These are phyloP conservation scores for Chondrilla cf. caribensis DNA, from an alignment of 37 sponge, comb jelly and placozoan species.

Conservation along the genomic window DNA sequence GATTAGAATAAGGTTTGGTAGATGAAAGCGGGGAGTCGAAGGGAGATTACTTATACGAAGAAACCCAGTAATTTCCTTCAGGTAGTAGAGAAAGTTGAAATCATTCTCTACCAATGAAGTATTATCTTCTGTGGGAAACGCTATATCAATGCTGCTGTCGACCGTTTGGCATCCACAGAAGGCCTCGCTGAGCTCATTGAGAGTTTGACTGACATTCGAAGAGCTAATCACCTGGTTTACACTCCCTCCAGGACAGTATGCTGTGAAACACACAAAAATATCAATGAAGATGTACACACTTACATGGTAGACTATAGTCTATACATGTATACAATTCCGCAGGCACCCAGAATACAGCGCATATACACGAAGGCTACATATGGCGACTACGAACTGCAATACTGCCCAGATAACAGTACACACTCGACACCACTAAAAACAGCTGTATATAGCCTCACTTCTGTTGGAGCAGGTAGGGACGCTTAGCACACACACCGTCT, in stretches of 20 bases:
- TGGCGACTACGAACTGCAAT: too few relatives aligned
- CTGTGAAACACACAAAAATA: not conserved
- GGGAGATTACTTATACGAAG: conserved; percentile 27
- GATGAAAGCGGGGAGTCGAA: not conserved
- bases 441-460: too few relatives aligned
- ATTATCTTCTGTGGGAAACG: not conserved
- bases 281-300: not conserved
- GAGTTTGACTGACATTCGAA: not conserved
- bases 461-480: too few relatives aligned
- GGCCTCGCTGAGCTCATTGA: conserved; percentile 13
- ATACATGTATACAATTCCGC: too few relatives aligned
- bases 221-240: too few relatives aligned
- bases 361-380: too few relatives aligned
- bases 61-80: conserved; percentile 44
- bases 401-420: too few relatives aligned
- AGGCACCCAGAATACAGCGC: too few relatives aligned
- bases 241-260: too few relatives aligned
- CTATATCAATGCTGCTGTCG: conserved; percentile 41
- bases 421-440: too few relatives aligned
- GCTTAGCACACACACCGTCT: too few relatives aligned
- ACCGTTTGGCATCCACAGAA: conserved; percentile 69
- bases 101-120: conserved; percentile 23
- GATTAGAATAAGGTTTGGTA: conserved; percentile 61
- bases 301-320: too few relatives aligned
- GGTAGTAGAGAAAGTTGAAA: conserved; percentile 49